Evolutionary conservation across 2,113 vertebrate species (phyloP).

Genomic region (Stigmatopora argus): DNA sequence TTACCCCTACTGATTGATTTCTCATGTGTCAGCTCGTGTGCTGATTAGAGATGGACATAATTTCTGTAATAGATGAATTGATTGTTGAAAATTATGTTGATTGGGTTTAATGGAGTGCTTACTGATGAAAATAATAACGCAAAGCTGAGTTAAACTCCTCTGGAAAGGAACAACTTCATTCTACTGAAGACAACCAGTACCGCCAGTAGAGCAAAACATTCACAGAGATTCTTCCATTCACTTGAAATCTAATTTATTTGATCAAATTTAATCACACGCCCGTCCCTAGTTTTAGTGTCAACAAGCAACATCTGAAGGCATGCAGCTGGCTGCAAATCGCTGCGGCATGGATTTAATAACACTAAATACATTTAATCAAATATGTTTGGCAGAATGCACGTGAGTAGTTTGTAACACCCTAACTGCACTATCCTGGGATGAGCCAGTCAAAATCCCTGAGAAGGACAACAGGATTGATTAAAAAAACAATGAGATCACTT

Average conservation of each 20-base stretch:
- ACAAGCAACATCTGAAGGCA: background rate
- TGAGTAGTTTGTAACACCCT: too few species aligned
- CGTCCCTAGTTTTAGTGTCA: background rate
- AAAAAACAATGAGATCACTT: constrained; percentile 6
- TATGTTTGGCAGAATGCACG: too few species aligned
- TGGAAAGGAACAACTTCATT: background rate
- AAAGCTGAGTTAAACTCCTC: background rate
- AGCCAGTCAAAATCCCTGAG: background rate
- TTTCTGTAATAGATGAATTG: background rate
- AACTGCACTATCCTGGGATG: too few species aligned
- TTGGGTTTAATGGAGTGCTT: background rate
- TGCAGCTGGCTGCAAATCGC: background rate
- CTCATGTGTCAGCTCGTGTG: background rate
- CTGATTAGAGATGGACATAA: constrained; percentile 1
- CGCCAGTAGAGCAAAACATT: background rate
- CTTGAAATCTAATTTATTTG: background rate
- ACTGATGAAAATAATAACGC: background rate
- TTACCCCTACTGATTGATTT: background rate
- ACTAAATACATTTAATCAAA: too few species aligned
- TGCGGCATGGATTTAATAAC: background rate
- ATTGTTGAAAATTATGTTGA: background rate
- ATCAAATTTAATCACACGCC: background rate
- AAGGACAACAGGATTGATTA: background rate
- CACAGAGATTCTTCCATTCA: background rate
- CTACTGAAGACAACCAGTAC: background rate